Evolutionary conservation across 2,888 invertebrate species (phyloP).

Genomic region (Coleophora flavipennella): DNA sequence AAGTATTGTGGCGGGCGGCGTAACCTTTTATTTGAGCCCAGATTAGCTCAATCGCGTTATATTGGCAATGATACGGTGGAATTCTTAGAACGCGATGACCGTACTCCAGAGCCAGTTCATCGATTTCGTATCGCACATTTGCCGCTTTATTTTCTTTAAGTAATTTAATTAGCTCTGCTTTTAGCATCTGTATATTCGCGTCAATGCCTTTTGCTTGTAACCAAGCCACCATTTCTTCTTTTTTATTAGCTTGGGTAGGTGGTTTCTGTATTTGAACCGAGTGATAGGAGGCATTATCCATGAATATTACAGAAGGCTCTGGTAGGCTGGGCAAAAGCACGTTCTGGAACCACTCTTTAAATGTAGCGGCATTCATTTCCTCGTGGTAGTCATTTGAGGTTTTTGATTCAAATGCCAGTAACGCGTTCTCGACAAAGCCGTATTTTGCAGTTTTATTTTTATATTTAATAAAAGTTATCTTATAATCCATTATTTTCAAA

Average conservation of each 20-base stretch:
- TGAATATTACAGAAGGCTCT: slow-evolving; percentile 9
- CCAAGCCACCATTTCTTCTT: background rate
- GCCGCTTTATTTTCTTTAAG: background rate
- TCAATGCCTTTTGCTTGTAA: slow-evolving; percentile 1
- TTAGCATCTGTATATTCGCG: background rate
- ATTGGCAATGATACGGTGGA: background rate
- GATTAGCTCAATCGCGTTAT: background rate
- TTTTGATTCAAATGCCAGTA: too few relatives aligned
- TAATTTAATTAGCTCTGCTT: slow-evolving; percentile 2
- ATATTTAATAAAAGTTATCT: too few relatives aligned
- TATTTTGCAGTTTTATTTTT: too few relatives aligned
- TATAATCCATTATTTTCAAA: too few relatives aligned
- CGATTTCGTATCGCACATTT: background rate
- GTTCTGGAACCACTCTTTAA: slow-evolving; percentile 7
- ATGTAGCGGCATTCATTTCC: slow-evolving; percentile 6
- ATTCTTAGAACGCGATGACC: background rate
- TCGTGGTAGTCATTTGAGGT: too few relatives aligned
- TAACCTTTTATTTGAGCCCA: too few relatives aligned
- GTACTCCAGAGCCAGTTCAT: background rate
- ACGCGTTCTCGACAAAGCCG: too few relatives aligned
- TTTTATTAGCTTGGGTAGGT: slow-evolving; percentile 3
- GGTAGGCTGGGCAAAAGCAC: background rate
- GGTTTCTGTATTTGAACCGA: slow-evolving; percentile 12
- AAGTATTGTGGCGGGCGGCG: too few relatives aligned
- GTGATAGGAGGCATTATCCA: slow-evolving; percentile 17